A percentile compares a stretch with the other conserved stretches of the same genome.
Evolutionary conservation across 2,797 vertebrate species (phyloP).

Genomic region (Coluber constrictor): DNA sequence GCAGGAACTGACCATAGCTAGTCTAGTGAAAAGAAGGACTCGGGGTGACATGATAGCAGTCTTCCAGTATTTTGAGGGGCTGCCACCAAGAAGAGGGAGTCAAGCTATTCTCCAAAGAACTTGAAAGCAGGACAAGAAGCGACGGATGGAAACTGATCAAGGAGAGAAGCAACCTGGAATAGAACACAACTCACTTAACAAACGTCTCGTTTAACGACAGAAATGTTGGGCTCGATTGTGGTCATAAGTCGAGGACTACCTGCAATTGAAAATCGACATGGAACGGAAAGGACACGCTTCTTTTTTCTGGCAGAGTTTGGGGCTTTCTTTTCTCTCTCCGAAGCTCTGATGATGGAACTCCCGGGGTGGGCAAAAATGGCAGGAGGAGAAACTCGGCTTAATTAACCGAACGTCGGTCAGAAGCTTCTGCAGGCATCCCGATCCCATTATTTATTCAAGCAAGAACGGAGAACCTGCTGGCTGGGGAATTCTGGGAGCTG

Average conservation of each 20-base stretch:
- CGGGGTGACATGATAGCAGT: no score
- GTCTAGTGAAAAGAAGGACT: no score
- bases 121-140: no score
- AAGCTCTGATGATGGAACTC: not conserved
- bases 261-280: not conserved
- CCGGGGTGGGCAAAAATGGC: not conserved
- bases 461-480: not conserved
- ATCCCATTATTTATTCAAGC: not conserved
- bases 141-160: no score
- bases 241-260: not conserved
- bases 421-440: not conserved
- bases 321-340: not conserved
- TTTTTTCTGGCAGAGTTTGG: not conserved
- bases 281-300: not conserved
- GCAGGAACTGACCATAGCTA: no score
- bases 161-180: no score
- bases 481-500: not conserved
- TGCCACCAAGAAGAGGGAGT: no score
- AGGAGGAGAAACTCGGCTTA: not conserved
- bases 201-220: not conserved
- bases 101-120: no score
- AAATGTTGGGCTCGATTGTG: not conserved
- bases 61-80: no score
- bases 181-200: not conserved
- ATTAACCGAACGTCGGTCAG: not conserved